Evolutionary conservation across 2,797 vertebrate genomes (phyloP).

Genomic region (Tarsius wallacei): DNA sequence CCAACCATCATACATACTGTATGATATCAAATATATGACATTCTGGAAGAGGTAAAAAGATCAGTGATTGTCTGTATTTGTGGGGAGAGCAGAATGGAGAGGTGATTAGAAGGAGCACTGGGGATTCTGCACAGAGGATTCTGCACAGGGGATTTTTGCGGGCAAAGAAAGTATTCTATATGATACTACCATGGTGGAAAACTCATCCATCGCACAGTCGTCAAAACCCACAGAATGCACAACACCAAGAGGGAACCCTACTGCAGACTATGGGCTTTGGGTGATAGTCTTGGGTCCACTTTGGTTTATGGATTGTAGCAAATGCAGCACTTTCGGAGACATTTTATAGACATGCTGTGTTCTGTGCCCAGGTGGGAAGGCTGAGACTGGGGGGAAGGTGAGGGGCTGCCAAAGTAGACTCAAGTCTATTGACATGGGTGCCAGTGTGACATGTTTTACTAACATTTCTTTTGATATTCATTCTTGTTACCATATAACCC

Average conservation of each 20-base stretch:
- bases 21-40: neutral
- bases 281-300: neutral
- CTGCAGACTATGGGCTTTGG: neutral
- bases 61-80: no score
- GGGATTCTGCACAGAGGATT: no score
- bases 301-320: neutral
- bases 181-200: neutral
- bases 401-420: neutral
- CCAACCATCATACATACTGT: neutral
- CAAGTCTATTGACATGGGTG: no score
- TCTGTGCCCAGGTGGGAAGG: neutral
- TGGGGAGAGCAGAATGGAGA: neutral
- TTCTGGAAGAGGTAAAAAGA: neutral
- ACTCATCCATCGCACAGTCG: neutral
- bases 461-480: neutral
- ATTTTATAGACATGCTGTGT: neutral
- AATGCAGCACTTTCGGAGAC: neutral
- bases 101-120: neutral
- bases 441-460: accelerated
- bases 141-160: no score
- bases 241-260: neutral
- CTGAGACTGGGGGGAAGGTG: no score
- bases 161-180: neutral
- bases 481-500: neutral
- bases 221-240: neutral